A percentile compares a stretch with the other conserved stretches of the same genome.
Evolutionary conservation across 2,113 vertebrate genomes (phyloP).

Genomic region (Indri indri): DNA sequence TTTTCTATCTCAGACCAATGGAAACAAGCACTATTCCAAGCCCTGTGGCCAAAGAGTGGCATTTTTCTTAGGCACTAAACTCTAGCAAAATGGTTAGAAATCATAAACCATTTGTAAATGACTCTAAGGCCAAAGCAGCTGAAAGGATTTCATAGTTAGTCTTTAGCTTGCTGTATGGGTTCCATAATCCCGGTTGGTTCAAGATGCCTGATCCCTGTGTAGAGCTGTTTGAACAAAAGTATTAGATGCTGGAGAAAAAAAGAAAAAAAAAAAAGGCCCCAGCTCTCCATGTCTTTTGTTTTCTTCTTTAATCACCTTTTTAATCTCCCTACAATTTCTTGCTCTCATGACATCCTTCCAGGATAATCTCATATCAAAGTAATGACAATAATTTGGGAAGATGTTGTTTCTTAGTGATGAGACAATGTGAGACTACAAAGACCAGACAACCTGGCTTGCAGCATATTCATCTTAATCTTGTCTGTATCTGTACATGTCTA

Average conservation of each 20-base stretch:
- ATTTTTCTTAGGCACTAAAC: conserved; percentile 26
- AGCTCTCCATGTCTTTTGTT: not conserved
- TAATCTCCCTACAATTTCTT: not conserved
- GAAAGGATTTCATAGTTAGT: not conserved
- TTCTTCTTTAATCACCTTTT: not conserved
- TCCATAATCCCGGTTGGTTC: not conserved
- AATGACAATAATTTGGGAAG: conserved; percentile 24
- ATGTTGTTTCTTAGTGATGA: not conserved
- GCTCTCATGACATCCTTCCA: conserved; percentile 12
- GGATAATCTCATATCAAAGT: not conserved
- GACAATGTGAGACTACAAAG: not conserved
- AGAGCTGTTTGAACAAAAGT: not conserved
- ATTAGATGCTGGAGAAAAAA: not conserved
- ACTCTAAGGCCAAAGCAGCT: not conserved
- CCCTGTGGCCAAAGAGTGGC: not conserved
- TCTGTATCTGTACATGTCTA: not conserved
- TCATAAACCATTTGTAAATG: not conserved
- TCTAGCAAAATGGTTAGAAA: conserved; percentile 11
- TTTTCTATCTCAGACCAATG: not conserved
- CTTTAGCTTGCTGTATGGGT: not conserved
- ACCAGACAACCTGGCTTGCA: not conserved
- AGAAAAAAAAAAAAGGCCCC: not conserved
- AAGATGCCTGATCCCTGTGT: not conserved
- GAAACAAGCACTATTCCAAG: not conserved
- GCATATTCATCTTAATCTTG: not conserved